These are phyloP conservation scores for Pseudolaguvia tuberculata DNA, from an alignment of 2,113 vertebrate species.

Conservation along the genomic window DNA sequence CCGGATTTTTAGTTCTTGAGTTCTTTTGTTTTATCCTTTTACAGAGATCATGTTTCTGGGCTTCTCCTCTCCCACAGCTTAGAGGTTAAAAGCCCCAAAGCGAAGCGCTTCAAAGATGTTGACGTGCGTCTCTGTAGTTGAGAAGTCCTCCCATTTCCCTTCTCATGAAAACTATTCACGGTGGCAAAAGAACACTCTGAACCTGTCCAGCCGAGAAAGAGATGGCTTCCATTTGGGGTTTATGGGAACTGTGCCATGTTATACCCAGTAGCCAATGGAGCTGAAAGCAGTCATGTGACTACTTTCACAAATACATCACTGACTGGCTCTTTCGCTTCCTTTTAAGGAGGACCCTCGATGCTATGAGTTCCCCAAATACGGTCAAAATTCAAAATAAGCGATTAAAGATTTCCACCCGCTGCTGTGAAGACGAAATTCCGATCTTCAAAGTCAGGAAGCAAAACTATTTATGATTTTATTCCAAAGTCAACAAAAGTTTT, in stretches of 20 bases:
- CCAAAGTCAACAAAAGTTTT: conserved; percentile 1
- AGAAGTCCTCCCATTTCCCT: conserved; percentile 30
- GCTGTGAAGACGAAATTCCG: conserved; percentile 49
- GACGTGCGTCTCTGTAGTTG: conserved; percentile 44
- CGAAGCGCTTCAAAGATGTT: conserved; percentile 40
- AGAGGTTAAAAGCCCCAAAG: conserved; percentile 41
- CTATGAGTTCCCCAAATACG: conserved; percentile 61
- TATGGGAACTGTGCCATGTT: conserved; percentile 43
- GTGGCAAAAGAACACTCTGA: conserved; percentile 30
- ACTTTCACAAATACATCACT: conserved; percentile 41
- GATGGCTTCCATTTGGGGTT: conserved; percentile 42
- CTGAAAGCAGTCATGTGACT: conserved; percentile 44
- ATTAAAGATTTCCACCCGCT: conserved; percentile 59
- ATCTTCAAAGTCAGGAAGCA: conserved; percentile 16
- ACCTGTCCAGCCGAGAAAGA: conserved; percentile 33
- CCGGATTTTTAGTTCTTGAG: neutral
- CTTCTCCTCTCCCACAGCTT: conserved; percentile 43
- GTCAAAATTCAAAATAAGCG: conserved; percentile 53
- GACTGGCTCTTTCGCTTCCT: conserved; percentile 54
- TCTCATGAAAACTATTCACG: conserved; percentile 39
- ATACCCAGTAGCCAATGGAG: conserved; percentile 47
- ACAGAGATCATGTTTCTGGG: conserved; percentile 16
- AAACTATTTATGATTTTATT: neutral
- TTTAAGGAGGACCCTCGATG: conserved; percentile 60
- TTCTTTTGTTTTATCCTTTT: conserved; percentile 16